Percentiles rank a stretch among this genome's conserved stretches.
Conservation (phyloP, 2,797 vertebrate species). For the Hemibagrus guttatus region DNA sequence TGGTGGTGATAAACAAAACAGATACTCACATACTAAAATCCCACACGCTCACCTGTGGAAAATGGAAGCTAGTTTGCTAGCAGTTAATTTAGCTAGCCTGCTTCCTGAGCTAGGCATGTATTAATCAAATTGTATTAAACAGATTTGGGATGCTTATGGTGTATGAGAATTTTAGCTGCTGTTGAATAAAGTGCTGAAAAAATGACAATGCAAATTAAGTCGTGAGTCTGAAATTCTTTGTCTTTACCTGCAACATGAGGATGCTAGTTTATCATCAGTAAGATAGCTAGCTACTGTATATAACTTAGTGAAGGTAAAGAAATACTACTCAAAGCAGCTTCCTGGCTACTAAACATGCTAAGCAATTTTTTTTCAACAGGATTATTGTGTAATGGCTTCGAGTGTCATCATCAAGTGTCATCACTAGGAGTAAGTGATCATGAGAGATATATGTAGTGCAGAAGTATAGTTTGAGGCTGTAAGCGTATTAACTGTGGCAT, state of each 20-base stretch:
- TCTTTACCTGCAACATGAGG: background rate
- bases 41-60: background rate
- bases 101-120: background rate
- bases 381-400: background rate
- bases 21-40: background rate
- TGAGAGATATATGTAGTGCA: background rate
- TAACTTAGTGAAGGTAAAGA: background rate
- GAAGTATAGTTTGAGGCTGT: constrained; percentile 31
- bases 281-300: background rate
- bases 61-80: background rate
- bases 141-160: background rate
- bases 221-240: background rate
- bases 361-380: background rate
- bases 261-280: background rate
- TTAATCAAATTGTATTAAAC: background rate
- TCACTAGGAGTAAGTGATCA: background rate
- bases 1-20: background rate
- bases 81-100: background rate
- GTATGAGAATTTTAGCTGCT: background rate
- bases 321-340: background rate
- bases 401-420: too few relatives aligned
- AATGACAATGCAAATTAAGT: background rate
- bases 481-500: constrained; percentile 14
- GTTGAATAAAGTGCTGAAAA: background rate
- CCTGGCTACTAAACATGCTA: background rate